Percentiles rank a stretch among this genome's conserved stretches.
Evolutionary conservation across 2,888 invertebrate genomes (phyloP).

Genomic region (Tipula lateralis): DNA sequence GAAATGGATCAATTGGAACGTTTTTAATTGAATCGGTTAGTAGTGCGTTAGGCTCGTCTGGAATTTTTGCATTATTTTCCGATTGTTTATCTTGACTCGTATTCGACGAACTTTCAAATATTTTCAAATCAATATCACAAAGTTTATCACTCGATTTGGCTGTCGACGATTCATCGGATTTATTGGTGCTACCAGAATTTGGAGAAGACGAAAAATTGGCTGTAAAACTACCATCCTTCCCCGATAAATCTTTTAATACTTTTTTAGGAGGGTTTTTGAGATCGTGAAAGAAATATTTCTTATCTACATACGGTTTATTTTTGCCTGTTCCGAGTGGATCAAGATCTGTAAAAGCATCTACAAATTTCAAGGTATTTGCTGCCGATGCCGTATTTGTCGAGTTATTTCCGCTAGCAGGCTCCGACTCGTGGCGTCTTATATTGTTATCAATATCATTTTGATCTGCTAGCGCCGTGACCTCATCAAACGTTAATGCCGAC

Average conservation of each 20-base stretch:
- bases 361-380: constrained; percentile 46
- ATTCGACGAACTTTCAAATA: neutral
- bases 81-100: neutral
- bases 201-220: constrained; percentile 34
- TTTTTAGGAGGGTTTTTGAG: constrained; percentile 92
- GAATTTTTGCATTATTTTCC: neutral
- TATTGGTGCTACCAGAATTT: neutral
- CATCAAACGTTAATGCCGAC: neutral
- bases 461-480: neutral
- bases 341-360: constrained; percentile 88
- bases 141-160: neutral
- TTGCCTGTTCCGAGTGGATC: constrained; percentile 89
- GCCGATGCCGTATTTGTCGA: neutral
- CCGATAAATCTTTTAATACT: constrained; percentile 73
- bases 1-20: constrained; percentile 58
- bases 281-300: constrained; percentile 94
- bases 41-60: neutral
- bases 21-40: neutral
- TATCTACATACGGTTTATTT: constrained; percentile 89
- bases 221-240: constrained; percentile 34
- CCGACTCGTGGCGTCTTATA: neutral
- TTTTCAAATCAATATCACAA: constrained; percentile 28
- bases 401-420: neutral
- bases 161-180: neutral
- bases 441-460: neutral